A percentile compares a stretch with the other conserved stretches of the same genome.
These are phyloP conservation scores for Chymomyza costata DNA, from an alignment of 1,140 invertebrate genomes.

Conservation along the genomic window DNA sequence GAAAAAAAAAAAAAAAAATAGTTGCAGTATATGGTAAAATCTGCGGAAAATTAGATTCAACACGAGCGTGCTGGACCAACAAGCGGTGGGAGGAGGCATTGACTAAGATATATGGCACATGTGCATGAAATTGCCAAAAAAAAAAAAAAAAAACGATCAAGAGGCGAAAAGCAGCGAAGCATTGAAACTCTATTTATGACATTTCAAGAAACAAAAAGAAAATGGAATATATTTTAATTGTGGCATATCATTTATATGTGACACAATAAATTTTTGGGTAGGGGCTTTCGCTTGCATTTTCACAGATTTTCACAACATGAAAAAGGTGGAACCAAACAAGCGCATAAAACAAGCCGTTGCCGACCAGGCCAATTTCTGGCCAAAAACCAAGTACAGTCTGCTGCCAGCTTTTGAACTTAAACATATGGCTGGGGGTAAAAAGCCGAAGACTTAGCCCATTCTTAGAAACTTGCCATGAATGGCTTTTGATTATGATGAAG, in stretches of 20 bases:
- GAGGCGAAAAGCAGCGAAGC: too few species aligned
- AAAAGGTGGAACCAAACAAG: constrained; percentile 58
- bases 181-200: constrained; percentile 37
- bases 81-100: not conserved
- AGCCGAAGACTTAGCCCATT: too few species aligned
- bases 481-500: too few species aligned
- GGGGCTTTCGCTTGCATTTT: constrained; percentile 11
- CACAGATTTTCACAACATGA: constrained; percentile 28
- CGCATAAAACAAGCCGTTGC: constrained; percentile 10
- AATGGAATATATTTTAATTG: constrained; percentile 16
- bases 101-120: too few species aligned
- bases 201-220: constrained; percentile 30
- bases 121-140: too few species aligned
- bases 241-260: constrained; percentile 25
- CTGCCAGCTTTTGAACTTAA: too few species aligned
- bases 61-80: not conserved
- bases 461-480: too few species aligned
- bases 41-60: constrained; percentile 63
- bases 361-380: too few species aligned
- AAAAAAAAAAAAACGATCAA: too few species aligned
- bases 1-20: too few species aligned
- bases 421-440: too few species aligned
- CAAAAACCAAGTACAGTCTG: constrained; percentile 22
- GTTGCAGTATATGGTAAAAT: constrained; percentile 41
- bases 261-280: constrained; percentile 4